A percentile compares a stretch with the other conserved stretches of the same genome.
Conservation (phyloP, 1,140 invertebrate genomes). For the Hylyphantes graminicola region DNA sequence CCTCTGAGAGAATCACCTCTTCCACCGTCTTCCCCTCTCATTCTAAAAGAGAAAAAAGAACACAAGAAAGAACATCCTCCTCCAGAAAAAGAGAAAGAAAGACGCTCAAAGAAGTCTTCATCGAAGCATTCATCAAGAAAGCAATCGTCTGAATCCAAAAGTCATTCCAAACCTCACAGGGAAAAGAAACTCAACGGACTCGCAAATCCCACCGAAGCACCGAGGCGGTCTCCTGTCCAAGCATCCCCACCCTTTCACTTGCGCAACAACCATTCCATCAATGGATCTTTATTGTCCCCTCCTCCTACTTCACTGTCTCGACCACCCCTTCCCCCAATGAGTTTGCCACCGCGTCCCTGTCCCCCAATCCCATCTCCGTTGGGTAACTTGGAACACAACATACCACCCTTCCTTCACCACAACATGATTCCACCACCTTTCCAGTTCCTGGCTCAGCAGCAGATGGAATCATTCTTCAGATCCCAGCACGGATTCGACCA, state of each 20-base stretch:
- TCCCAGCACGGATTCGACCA: slow-evolving; percentile 51
- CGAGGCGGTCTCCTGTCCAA: slow-evolving; percentile 33
- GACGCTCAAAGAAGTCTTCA: background rate
- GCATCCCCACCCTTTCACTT: slow-evolving; percentile 30
- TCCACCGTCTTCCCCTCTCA: background rate
- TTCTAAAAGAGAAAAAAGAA: slow-evolving; percentile 43
- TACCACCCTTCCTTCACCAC: slow-evolving; percentile 32
- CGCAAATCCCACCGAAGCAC: background rate
- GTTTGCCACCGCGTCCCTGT: slow-evolving; percentile 10
- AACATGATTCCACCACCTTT: slow-evolving; percentile 40
- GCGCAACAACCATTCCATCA: slow-evolving; percentile 6
- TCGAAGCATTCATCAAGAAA: slow-evolving; percentile 36
- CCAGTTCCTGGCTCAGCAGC: slow-evolving; percentile 55
- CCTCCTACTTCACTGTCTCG: slow-evolving; percentile 7
- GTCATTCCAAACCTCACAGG: slow-evolving; percentile 7
- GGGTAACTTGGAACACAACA: background rate
- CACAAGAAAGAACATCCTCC: slow-evolving; percentile 19
- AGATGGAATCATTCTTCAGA: slow-evolving; percentile 53
- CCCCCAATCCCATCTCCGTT: slow-evolving; percentile 37
- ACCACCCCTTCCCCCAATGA: slow-evolving; percentile 1
- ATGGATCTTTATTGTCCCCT: slow-evolving; percentile 40
- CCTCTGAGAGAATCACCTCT: slow-evolving; percentile 4
- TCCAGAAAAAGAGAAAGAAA: slow-evolving; percentile 18
- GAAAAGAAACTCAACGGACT: slow-evolving; percentile 23
- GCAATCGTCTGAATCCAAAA: background rate